phyloP scores from a whole-genome alignment of 1,140 invertebrate genomes.

The Heliconius hermathena region DNA sequence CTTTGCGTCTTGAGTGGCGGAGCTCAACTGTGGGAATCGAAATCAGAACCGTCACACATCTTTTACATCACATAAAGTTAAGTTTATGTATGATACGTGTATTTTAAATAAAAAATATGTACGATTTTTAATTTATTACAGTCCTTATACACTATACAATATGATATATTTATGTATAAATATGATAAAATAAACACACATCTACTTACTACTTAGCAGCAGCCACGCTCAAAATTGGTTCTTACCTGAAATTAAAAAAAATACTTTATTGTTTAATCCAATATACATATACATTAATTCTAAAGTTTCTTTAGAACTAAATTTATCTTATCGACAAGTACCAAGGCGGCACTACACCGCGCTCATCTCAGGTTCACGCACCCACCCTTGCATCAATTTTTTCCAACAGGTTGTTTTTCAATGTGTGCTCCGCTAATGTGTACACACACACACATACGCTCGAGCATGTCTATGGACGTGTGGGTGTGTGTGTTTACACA shows the following conservation, averaged over 20 bases:
- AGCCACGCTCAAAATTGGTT: neutral
- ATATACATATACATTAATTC: no score
- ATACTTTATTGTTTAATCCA: neutral
- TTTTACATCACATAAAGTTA: no score
- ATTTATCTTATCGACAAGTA: constrained; percentile 32
- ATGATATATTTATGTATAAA: neutral
- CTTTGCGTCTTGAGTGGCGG: no score
- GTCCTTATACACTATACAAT: neutral
- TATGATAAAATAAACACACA: neutral
- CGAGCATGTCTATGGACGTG: neutral
- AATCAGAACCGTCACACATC: no score
- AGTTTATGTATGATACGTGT: no score
- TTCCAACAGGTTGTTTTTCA: constrained; percentile 52
- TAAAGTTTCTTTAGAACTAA: no score
- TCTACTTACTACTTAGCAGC: neutral
- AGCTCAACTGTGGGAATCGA: no score
- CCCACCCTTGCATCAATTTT: constrained; percentile 53
- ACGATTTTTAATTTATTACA: neutral
- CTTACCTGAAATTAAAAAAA: constrained; percentile 20
- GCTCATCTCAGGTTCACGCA: constrained; percentile 56
- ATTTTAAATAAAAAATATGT: neutral
- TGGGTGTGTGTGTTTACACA: constrained; percentile 30
- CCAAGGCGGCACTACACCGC: constrained; percentile 36
- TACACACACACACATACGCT: neutral
- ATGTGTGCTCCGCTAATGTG: constrained; percentile 35